Conservation (phyloP, 2,797 vertebrate genomes). For the Prunella strophiata region DNA sequence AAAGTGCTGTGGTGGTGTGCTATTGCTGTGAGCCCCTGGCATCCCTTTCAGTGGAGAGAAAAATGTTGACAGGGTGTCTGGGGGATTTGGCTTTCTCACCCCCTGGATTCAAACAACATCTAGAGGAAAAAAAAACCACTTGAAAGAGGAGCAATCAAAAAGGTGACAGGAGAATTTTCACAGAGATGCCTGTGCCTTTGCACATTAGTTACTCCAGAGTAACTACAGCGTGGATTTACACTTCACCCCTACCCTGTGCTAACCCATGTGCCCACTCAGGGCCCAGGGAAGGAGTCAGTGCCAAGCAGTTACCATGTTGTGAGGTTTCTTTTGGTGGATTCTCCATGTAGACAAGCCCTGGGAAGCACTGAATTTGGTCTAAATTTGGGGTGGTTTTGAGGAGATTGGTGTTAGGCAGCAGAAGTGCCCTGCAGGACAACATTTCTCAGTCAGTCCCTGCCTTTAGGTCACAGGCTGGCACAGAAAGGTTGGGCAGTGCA, state of each 20-base stretch:
- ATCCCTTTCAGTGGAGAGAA: neutral
- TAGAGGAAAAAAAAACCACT: neutral
- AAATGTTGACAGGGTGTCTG: neutral
- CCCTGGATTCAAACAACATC: neutral
- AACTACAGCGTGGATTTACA: neutral
- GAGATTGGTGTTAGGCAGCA: neutral
- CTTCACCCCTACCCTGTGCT: neutral
- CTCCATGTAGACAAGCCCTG: slow-evolving; percentile 34
- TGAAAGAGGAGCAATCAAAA: neutral
- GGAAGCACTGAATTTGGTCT: neutral
- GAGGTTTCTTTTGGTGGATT: neutral
- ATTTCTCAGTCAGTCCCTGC: neutral
- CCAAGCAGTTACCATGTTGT: fast-evolving
- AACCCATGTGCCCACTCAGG: neutral
- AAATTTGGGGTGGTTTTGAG: neutral
- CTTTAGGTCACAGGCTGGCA: neutral
- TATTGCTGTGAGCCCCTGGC: neutral
- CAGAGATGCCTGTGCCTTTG: neutral
- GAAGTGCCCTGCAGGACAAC: neutral
- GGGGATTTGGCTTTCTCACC: neutral
- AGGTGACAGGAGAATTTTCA: neutral
- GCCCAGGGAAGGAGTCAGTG: neutral
- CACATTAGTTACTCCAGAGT: neutral
- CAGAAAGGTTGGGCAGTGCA: neutral
- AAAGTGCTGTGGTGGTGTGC: neutral